Evolutionary conservation across 2,888 invertebrate species (phyloP), one percentile per base, ranked within the genome.

Genomic region (Drosophila fungiperda): DNA sequence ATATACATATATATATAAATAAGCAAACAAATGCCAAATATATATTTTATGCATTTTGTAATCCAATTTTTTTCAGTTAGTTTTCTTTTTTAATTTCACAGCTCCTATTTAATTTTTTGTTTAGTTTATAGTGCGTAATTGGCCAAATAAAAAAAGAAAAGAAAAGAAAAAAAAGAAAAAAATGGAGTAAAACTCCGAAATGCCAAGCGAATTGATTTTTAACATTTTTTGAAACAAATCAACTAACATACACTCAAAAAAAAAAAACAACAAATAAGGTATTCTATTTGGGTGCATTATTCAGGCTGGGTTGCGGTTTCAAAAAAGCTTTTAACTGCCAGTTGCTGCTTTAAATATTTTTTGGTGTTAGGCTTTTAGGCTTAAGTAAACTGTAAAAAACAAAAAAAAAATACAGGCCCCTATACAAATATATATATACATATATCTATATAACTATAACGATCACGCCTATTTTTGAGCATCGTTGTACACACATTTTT

Each of bases 381-480:
- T 77, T 87, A 87, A 84, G 82, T 57, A 63, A 61, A 71, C 68
- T 65, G 63, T 60, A 68, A 76, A 35, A 38, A 71, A 48, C 32
- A 20, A 67, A 52, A 38, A 33, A 17, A 33, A 49, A 53, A 55
- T 29, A 60, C 59, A 52, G 40, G 67, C 20, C 55, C 67, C 35
- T 52, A 40, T 36, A 36, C 8, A 23, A 20, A 32, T 20, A 33
- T 38, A 64, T 38, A 38, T 38, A 17, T 1, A 1, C 12, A 23
- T 45, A 15, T 45, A 23, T 45, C 3, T 45, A 45, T 45, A 15
- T 8, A 45, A 23, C 45, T 45, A 58, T 67, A 88, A 92, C 92
- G 92, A 92, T 91, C 89, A 92, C 82, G 80, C 79, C 81, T 76
- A 87, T 94, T 94, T 94, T 94, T 94, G 93, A 94, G 93, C 92